Conservation (phyloP, 1,140 invertebrate species). For the Druon quercuslanigerum region DNA sequence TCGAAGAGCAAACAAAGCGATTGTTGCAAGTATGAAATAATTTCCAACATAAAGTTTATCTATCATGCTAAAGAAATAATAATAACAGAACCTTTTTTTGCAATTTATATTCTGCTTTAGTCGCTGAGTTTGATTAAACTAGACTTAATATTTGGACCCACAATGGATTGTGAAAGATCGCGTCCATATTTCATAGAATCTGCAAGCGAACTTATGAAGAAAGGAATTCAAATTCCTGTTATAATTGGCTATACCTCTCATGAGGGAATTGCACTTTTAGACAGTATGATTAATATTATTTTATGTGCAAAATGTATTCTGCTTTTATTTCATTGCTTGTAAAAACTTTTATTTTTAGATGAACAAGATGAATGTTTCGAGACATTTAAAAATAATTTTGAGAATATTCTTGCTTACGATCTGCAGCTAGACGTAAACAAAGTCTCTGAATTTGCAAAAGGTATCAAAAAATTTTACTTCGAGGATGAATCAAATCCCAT, state of each 20-base stretch:
- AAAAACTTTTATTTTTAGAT: conserved; percentile 43
- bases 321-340: background rate
- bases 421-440: conserved; percentile 74
- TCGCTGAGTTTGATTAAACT: conserved; percentile 1
- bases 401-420: conserved; percentile 79
- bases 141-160: conserved; percentile 40
- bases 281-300: conserved; percentile 48
- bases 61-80: no score
- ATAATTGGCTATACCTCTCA: conserved; percentile 77
- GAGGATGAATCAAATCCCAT: conserved; percentile 59
- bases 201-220: conserved; percentile 60
- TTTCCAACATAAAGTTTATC: no score
- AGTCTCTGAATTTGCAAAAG: conserved; percentile 71
- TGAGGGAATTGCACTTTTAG: conserved; percentile 75
- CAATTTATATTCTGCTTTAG: background rate
- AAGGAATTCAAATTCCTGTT: conserved; percentile 75
- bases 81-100: background rate
- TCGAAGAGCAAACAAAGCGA: conserved; percentile 54
- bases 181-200: conserved; percentile 61
- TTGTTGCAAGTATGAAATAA: no score
- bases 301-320: background rate
- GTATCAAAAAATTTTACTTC: conserved; percentile 80
- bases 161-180: conserved; percentile 43
- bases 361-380: conserved; percentile 41
- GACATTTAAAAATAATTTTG: conserved; percentile 72